Base-by-base conservation (phyloP, 2,888 invertebrate genomes). In the Nowickia ferox region DNA sequence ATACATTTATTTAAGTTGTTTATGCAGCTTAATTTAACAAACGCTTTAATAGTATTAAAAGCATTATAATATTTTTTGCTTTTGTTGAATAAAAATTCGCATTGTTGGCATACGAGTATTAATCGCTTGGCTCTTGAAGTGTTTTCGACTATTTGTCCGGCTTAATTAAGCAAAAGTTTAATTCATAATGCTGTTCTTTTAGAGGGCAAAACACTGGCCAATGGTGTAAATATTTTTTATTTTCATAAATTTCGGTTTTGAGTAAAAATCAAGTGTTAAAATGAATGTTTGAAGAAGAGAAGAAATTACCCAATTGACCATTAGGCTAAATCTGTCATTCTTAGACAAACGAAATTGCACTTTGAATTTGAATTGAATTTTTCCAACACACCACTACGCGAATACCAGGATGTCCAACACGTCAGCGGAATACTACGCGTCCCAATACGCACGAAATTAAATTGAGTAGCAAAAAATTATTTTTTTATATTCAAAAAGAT, bases 91-190 rank as follows among this genome's bases (percentile, higher is more conserved):
- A 30, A 30, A 30, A 30, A 30, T 19, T 40, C 3, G 10, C 51
- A 6, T 9, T 17, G 9, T 10, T 9, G 9, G 51, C 55, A 11
- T 13, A n/a, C n/a, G n/a, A n/a, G n/a, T n/a, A 55, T 13, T 61
- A n/a, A 74, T 48, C 61, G 30, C 48, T n/a, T 40, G 38, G 11
- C 10, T 48, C 15, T 57, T 22, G 13, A 46, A 63, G 11, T 22
- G 5, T 22, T 15, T 40, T 74, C 46, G 22, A n/a, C 22, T 71
- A 51, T 68, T 77, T 68, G 59, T 68, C 48, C 59, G 22, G 66
- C 57, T 68, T 38, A 76, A 65, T 76, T 76, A 44, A 65, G 30
- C 19, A 46, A 74, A 74, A 46, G 13, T 19, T 15, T 10, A 59
- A 17, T 40, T 76, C 44, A n/a, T 46, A 51, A 51, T 48, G 5